phyloP scores from a whole-genome alignment of 2,888 invertebrate genomes.

The Drosophila rellima region DNA sequence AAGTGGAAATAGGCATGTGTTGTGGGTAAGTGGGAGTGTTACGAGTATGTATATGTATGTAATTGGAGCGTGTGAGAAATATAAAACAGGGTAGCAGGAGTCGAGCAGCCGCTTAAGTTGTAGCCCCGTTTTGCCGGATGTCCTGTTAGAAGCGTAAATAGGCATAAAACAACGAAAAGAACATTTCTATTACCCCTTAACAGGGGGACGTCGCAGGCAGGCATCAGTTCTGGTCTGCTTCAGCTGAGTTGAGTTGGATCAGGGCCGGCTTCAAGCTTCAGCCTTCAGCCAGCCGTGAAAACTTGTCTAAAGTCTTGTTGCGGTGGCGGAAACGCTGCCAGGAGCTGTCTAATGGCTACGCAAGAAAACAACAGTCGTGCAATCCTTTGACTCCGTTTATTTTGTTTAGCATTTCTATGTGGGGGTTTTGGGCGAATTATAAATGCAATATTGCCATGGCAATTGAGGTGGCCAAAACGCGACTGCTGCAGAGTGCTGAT shows the following conservation, averaged over 20 bases:
- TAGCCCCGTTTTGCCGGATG: constrained; percentile 74
- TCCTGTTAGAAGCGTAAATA: constrained; percentile 82
- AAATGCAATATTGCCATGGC: constrained; percentile 72
- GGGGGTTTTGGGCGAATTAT: constrained; percentile 40
- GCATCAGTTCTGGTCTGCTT: constrained; percentile 17
- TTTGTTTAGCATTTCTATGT: constrained; percentile 6
- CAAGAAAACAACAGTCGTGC: constrained; percentile 52
- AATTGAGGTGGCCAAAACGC: constrained; percentile 67
- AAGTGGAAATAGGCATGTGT: constrained; percentile 1
- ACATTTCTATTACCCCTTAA: constrained; percentile 74
- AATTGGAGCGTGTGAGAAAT: constrained; percentile 85
- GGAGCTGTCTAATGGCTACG: constrained; percentile 77
- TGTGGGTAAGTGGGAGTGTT: constrained; percentile 19
- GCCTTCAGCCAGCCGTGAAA: constrained; percentile 70
- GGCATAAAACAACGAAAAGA: constrained; percentile 82
- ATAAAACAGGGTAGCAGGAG: constrained; percentile 63
- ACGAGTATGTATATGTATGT: constrained; percentile 57
- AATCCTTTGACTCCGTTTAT: constrained; percentile 51
- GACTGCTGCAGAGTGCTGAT: constrained; percentile 58
- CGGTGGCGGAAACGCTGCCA: constrained; percentile 71
- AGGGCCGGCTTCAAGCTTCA: constrained; percentile 34
- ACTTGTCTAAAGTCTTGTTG: constrained; percentile 75
- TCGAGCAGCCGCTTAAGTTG: constrained; percentile 63
- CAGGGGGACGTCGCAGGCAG: constrained; percentile 6
- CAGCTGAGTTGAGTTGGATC: constrained; percentile 20